A percentile compares a stretch with the other conserved stretches of the same genome.
Conservation (phyloP, 2,888 invertebrate genomes). For the Dasysyrphus tricinctus region DNA sequence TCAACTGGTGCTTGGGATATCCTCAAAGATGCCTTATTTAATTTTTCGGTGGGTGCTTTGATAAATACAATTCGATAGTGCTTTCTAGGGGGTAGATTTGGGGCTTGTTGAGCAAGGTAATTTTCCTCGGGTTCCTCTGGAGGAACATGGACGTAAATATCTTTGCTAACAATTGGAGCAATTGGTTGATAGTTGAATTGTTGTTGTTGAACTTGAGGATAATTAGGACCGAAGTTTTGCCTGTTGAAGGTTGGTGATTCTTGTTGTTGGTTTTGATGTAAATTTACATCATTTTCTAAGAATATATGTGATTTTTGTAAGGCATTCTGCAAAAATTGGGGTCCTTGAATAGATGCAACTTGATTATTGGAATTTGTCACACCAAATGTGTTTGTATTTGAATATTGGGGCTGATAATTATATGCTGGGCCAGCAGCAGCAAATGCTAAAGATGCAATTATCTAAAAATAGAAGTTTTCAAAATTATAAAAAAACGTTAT, state of each 20-base stretch:
- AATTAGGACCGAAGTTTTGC: conserved; percentile 34
- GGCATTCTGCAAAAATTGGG: conserved; percentile 78
- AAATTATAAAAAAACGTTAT: background rate
- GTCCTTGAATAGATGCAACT: conserved; percentile 52
- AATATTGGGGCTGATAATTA: conserved; percentile 78
- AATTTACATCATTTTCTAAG: conserved; percentile 30
- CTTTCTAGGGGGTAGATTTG: conserved; percentile 80
- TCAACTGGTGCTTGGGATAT: conserved; percentile 80
- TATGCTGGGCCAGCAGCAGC: conserved; percentile 80
- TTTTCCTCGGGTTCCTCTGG: conserved; percentile 80
- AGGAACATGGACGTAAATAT: conserved; percentile 83
- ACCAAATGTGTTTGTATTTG: conserved; percentile 39
- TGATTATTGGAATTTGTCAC: conserved; percentile 34
- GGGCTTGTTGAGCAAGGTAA: conserved; percentile 76
- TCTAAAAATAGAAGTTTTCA: conserved; percentile 73
- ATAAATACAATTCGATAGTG: conserved; percentile 83
- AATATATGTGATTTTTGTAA: conserved; percentile 77
- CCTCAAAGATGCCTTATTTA: conserved; percentile 77
- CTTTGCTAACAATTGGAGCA: conserved; percentile 80
- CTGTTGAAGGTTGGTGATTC: conserved; percentile 64
- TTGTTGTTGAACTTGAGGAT: conserved; percentile 40
- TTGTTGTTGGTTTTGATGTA: conserved; percentile 70
- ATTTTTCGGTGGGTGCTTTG: conserved; percentile 80
- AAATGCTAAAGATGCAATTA: conserved; percentile 78
- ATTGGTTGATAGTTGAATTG: conserved; percentile 39